These are phyloP conservation scores for Gari tellinella DNA, from an alignment of 2,888 invertebrate species.

Conservation along the genomic window DNA sequence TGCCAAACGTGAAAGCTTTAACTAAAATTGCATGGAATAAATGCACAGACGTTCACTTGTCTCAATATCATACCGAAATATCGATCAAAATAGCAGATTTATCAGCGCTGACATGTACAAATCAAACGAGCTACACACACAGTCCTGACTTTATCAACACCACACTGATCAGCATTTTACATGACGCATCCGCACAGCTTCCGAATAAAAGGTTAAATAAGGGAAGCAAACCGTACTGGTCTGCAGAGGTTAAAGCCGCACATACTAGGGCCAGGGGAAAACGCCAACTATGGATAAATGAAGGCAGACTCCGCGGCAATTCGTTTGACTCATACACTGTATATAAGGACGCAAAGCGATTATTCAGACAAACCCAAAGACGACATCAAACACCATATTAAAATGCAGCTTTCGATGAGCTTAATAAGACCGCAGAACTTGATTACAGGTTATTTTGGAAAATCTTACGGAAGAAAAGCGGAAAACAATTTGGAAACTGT, in stretches of 20 bases:
- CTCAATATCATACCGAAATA: too few relatives aligned
- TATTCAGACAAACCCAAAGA: too few relatives aligned
- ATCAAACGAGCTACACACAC: too few relatives aligned
- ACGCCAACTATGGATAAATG: slow-evolving; percentile 18
- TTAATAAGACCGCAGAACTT: slow-evolving; percentile 1
- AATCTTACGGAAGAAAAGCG: slow-evolving; percentile 3
- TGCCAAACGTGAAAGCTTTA: too few relatives aligned
- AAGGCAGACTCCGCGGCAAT: slow-evolving; percentile 11
- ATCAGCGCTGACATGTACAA: too few relatives aligned
- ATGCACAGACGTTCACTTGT: too few relatives aligned
- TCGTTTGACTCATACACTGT: too few relatives aligned
- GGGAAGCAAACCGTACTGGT: slow-evolving; percentile 31
- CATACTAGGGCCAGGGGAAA: slow-evolving; percentile 12
- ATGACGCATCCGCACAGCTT: neutral
- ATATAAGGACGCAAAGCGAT: too few relatives aligned
- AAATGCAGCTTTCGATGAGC: neutral
- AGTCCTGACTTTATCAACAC: too few relatives aligned
- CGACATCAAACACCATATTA: neutral
- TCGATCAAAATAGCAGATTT: too few relatives aligned
- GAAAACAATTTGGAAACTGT: neutral
- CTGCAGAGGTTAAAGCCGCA: slow-evolving; percentile 25
- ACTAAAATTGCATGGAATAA: too few relatives aligned
- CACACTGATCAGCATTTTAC: too few relatives aligned
- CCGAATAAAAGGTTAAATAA: slow-evolving; percentile 22
- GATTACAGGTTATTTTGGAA: slow-evolving; percentile 14